phyloP scores from a whole-genome alignment of 2,113 vertebrate species.

The Ramphastos sulfuratus region DNA sequence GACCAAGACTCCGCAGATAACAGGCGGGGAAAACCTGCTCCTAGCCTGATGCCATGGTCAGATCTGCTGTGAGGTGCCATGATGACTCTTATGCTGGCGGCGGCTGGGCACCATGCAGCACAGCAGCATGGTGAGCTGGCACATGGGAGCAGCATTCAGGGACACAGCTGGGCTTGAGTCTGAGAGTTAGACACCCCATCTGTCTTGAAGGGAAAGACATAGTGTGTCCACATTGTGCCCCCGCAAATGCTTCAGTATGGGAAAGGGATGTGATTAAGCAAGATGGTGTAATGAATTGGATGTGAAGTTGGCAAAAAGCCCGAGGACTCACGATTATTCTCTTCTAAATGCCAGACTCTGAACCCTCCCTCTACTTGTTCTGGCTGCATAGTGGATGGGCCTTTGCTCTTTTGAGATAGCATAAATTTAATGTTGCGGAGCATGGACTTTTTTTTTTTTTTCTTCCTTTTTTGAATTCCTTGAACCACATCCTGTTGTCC shows the following conservation, averaged over 20 bases:
- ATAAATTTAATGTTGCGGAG: not conserved
- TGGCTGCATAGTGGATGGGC: not conserved
- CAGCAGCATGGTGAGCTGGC: fast-evolving
- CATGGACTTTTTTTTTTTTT: not conserved
- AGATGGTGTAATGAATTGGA: not conserved
- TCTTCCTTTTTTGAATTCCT: not conserved
- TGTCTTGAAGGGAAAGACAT: not conserved
- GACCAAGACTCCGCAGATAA: not conserved
- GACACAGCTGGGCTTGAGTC: not conserved
- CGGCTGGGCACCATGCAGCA: not conserved
- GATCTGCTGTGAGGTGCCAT: not conserved
- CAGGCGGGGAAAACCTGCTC: not conserved
- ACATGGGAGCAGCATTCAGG: not conserved
- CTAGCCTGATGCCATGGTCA: not conserved
- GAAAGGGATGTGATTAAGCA: not conserved
- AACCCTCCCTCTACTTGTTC: not conserved
- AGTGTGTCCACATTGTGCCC: not conserved
- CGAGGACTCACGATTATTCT: not conserved
- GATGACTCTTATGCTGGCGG: fast-evolving
- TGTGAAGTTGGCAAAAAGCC: not conserved
- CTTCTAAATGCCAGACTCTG: not conserved
- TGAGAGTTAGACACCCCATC: not conserved
- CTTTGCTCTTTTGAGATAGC: not conserved
- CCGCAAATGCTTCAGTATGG: not conserved
- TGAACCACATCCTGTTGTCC: not conserved